Evolutionary conservation across 2,113 vertebrate species (phyloP).

Genomic region (Heliornis fulica): DNA sequence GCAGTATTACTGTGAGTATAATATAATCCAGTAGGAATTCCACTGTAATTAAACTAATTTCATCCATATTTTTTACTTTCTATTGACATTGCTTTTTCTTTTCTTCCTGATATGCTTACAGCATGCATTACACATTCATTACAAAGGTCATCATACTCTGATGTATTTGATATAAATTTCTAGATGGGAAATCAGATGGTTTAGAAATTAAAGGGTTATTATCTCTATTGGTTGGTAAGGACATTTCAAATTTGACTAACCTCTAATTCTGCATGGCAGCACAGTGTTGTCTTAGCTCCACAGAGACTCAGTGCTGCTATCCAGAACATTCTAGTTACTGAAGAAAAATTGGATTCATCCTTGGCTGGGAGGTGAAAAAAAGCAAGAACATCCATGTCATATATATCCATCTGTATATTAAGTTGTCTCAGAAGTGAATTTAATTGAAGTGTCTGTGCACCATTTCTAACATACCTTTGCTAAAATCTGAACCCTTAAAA

Average conservation of each 20-base stretch:
- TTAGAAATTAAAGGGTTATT: not conserved
- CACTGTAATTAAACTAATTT: slow-evolving; percentile 39
- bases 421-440: not conserved
- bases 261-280: not conserved
- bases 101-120: slow-evolving; percentile 18
- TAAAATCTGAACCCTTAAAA: not conserved
- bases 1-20: not conserved
- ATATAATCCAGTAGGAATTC: slow-evolving; percentile 30
- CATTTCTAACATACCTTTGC: not conserved
- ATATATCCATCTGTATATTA: not conserved
- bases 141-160: slow-evolving; percentile 24
- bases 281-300: not conserved
- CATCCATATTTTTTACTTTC: slow-evolving; percentile 11
- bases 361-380: not conserved
- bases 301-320: not conserved
- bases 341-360: not conserved
- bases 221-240: not conserved
- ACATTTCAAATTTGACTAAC: not conserved
- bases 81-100: slow-evolving; percentile 13
- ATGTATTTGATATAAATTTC: not conserved
- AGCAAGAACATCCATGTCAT: not conserved
- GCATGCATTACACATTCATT: slow-evolving; percentile 6
- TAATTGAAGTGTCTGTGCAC: not conserved
- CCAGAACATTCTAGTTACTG: not conserved
- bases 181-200: not conserved